These are phyloP conservation scores for Misgurnus anguillicaudatus DNA, from an alignment of 2,113 vertebrate species.

Conservation along the genomic window DNA sequence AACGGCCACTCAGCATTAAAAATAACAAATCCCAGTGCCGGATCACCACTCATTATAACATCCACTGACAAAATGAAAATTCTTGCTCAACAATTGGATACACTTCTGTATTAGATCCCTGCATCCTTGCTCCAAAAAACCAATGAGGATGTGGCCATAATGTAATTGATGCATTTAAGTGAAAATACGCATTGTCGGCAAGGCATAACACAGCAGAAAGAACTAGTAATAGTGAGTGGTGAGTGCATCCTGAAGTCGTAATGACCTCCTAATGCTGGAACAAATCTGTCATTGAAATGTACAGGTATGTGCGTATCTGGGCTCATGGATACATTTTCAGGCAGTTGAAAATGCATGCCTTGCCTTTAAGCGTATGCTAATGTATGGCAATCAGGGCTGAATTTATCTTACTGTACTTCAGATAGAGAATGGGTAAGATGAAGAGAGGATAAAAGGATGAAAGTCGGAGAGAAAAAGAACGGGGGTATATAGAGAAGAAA, in stretches of 20 bases:
- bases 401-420: slow-evolving; percentile 23
- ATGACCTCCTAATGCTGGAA: slow-evolving; percentile 11
- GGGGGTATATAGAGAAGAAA: neutral
- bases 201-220: too few species aligned
- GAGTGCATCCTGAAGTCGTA: slow-evolving; percentile 1
- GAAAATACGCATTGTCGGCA: too few species aligned
- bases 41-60: neutral
- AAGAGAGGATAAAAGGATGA: neutral
- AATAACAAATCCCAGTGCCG: neutral
- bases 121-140: neutral
- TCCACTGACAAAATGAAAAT: slow-evolving; percentile 13
- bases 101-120: neutral
- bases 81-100: slow-evolving; percentile 1
- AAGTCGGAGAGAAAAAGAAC: neutral
- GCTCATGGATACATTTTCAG: neutral
- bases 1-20: slow-evolving; percentile 6
- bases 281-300: slow-evolving; percentile 4
- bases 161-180: neutral
- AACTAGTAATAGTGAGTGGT: slow-evolving; percentile 9
- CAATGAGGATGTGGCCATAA: too few species aligned
- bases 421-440: neutral
- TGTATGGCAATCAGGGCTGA: slow-evolving; percentile 31
- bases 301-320: slow-evolving; percentile 29
- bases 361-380: slow-evolving; percentile 52
- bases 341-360: slow-evolving; percentile 44